Conservation (phyloP, 2,113 vertebrate genomes). For the Mugil cephalus region DNA sequence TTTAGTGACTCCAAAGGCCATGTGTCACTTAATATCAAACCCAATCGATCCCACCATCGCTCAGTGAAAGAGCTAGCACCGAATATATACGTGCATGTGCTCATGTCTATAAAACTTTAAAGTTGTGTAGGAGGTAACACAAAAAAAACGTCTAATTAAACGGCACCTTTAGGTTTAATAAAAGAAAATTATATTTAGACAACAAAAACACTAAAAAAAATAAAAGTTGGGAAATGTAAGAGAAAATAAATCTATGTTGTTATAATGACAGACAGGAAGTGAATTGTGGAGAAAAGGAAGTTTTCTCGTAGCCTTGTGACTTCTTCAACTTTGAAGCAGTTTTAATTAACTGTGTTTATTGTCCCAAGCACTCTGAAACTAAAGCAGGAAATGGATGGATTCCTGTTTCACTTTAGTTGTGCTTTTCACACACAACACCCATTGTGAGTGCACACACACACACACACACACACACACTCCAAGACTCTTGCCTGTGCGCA, state of each 20-base stretch:
- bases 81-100: slow-evolving; percentile 17
- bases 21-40: slow-evolving; percentile 80
- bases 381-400: slow-evolving; percentile 77
- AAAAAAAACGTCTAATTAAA: not conserved
- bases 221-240: not conserved
- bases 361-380: slow-evolving; percentile 71
- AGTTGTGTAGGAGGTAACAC: not conserved
- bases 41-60: slow-evolving; percentile 75
- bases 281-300: slow-evolving; percentile 45
- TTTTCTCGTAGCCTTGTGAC: slow-evolving; percentile 54
- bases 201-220: slow-evolving; percentile 11
- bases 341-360: slow-evolving; percentile 82
- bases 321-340: slow-evolving; percentile 74
- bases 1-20: slow-evolving; percentile 83
- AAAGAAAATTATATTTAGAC: not conserved
- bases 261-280: slow-evolving; percentile 30
- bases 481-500: slow-evolving; percentile 5
- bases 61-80: slow-evolving; percentile 47
- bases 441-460: slow-evolving; percentile 41
- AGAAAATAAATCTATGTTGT: not conserved
- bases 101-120: slow-evolving; percentile 7
- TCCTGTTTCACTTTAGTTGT: slow-evolving; percentile 72
- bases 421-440: slow-evolving; percentile 47
- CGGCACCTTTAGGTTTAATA: not conserved
- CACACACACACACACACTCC: slow-evolving; percentile 20